Evolutionary conservation across 2,888 invertebrate genomes (phyloP), one percentile per base, ranked within the genome.

Genomic region (Epistrophe eligans): DNA sequence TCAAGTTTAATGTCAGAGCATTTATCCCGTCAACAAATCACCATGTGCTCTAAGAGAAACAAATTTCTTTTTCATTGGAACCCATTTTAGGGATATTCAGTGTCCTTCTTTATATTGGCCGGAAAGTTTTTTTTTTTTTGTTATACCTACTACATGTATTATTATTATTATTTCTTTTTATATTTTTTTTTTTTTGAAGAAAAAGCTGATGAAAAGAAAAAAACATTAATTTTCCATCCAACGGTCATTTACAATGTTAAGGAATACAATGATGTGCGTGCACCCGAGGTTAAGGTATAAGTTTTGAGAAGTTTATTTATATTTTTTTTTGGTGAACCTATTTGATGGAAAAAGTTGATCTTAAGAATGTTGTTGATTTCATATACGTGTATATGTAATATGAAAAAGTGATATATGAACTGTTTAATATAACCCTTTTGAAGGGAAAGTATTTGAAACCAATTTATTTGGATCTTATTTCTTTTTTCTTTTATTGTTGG

Each of bases 1-100:
- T 85, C 85, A 85, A 82, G 85, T 85, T 82, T 85, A 85, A 85
- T 85, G 82, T 77, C 85, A 82, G 73, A 71, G 64, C 85, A 85
- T 85, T 85, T 85, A 85, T 85, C 77, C 85, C 85, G 82, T 85
- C 85, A 85, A 85, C 85, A 85, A 85, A 85, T 85, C 85, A 85
- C 85, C 85, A 82, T 85, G 85, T 85, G 67, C 67, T 32, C 19
- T 50, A 77, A 73, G 77, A 81, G 74, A 74, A 82, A 82, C 82
- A 85, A 82, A 82, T 85, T 85, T 73, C 77, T 79, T 85, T 85
- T 85, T 82, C 77, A 82, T 82, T 82, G 82, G 70, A 85, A 74
- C 73, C 77, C 77, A 82, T 82, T 82, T 77, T 45, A 32, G 19
- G 64, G 35, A 74, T 60, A 81, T 81, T 77, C 81, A 55, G 6